Evolutionary conservation across 2,113 vertebrate species (phyloP).

Genomic region (Pionites leucogaster): DNA sequence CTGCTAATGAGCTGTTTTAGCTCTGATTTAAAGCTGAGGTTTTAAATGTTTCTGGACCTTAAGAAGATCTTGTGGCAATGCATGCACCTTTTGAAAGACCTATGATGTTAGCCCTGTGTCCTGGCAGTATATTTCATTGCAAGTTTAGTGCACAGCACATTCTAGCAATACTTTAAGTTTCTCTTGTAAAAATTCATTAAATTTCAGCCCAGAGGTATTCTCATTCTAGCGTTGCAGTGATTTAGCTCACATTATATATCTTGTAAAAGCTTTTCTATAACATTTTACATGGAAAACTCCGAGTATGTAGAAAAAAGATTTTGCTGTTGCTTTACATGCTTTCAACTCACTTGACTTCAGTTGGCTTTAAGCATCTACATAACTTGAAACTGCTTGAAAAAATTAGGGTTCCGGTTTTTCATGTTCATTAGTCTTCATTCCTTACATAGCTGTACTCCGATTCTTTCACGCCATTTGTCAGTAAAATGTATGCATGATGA

Average conservation of each 20-base stretch:
- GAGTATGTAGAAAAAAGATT: background rate
- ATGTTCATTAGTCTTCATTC: background rate
- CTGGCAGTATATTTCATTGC: background rate
- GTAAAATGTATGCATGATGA: background rate
- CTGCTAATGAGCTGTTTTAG: background rate
- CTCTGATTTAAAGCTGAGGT: background rate
- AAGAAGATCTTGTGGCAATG: accelerated
- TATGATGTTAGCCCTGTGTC: background rate
- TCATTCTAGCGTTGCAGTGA: background rate
- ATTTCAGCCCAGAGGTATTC: background rate
- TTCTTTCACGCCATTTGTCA: background rate
- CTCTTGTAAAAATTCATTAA: background rate
- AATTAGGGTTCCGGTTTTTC: background rate
- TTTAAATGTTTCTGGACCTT: background rate
- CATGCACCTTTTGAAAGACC: background rate
- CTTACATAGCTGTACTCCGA: accelerated
- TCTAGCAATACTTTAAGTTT: background rate
- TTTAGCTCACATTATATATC: background rate
- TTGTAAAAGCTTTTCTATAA: background rate
- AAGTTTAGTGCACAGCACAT: background rate
- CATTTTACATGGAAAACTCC: background rate
- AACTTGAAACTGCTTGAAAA: background rate
- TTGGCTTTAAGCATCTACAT: background rate
- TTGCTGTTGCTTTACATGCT: background rate
- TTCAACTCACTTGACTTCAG: background rate